Evolutionary conservation across 30 jellyfish, hydroid and myxozoan genomes (phyloP).

Genomic region (Cassiopea andromeda): DNA sequence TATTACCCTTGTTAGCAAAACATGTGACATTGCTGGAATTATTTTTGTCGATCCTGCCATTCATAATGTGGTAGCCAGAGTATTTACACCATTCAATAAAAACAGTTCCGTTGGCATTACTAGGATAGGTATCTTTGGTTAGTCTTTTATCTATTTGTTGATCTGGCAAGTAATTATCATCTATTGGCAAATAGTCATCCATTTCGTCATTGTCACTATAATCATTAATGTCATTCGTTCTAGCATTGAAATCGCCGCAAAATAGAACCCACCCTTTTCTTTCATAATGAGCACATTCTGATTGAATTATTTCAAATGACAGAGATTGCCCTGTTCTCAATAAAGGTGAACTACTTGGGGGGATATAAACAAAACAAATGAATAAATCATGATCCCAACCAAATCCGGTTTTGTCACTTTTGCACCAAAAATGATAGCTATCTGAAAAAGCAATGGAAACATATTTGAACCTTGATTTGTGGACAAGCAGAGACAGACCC

Average conservation of each 20-base stretch:
- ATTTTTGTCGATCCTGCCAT: constrained; percentile 26
- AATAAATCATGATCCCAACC: constrained; percentile 18
- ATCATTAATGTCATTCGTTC: constrained; percentile 36
- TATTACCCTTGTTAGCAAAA: constrained; percentile 3
- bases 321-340: constrained; percentile 42
- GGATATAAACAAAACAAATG: constrained; percentile 31
- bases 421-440: constrained; percentile 48
- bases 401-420: constrained; percentile 1
- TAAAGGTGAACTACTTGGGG: constrained; percentile 28
- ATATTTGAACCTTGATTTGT: constrained; percentile 20
- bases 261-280: constrained; percentile 35
- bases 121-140: constrained; percentile 3
- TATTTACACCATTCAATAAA: constrained; percentile 12
- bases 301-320: constrained; percentile 36
- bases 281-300: constrained; percentile 52
- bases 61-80: constrained; percentile 21
- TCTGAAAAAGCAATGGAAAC: constrained; percentile 19
- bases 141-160: constrained; percentile 11
- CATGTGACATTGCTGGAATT: constrained; percentile 30
- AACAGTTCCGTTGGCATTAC: constrained; percentile 28
- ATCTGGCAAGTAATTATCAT: constrained; percentile 38
- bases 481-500: constrained; percentile 51
- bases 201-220: constrained; percentile 35
- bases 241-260: constrained; percentile 40
- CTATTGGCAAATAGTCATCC: constrained; percentile 52